A percentile compares a stretch with the other conserved stretches of the same genome.
These are phyloP conservation scores for Neotoxoptera formosana DNA, from an alignment of 1,140 invertebrate species.

Conservation along the genomic window DNA sequence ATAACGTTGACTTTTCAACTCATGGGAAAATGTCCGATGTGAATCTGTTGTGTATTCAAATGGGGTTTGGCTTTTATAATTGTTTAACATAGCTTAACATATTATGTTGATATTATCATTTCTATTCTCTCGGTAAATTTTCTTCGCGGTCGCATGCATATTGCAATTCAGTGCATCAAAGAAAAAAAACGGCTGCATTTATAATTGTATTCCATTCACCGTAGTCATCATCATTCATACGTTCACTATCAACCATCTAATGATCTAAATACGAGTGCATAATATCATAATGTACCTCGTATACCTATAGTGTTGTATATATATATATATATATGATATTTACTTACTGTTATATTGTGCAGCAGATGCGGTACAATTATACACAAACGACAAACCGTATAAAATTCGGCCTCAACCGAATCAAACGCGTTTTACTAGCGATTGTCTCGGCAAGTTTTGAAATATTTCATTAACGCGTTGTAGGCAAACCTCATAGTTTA, in stretches of 20 bases:
- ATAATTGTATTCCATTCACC: neutral
- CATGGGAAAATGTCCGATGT: conserved; percentile 27
- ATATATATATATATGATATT: neutral
- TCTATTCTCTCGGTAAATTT: conserved; percentile 15
- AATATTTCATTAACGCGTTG: conserved; percentile 8
- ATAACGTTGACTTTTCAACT: conserved; percentile 38
- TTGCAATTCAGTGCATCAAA: neutral
- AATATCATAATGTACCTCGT: neutral
- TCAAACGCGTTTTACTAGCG: neutral
- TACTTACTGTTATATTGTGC: neutral
- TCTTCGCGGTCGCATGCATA: neutral
- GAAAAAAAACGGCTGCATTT: too few species aligned
- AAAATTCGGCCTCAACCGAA: conserved; percentile 14
- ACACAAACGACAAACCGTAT: neutral
- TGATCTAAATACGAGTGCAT: neutral
- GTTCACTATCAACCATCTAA: neutral
- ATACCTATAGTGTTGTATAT: neutral
- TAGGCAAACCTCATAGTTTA: neutral
- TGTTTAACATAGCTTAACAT: neutral
- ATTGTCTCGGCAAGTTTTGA: neutral
- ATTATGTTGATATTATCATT: neutral
- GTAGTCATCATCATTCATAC: neutral
- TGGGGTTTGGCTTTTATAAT: neutral
- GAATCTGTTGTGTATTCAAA: neutral
- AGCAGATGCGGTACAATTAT: neutral